These are phyloP conservation scores for Tetraodon nigroviridis DNA, from an alignment of 2,113 vertebrate genomes.

Conservation along the genomic window DNA sequence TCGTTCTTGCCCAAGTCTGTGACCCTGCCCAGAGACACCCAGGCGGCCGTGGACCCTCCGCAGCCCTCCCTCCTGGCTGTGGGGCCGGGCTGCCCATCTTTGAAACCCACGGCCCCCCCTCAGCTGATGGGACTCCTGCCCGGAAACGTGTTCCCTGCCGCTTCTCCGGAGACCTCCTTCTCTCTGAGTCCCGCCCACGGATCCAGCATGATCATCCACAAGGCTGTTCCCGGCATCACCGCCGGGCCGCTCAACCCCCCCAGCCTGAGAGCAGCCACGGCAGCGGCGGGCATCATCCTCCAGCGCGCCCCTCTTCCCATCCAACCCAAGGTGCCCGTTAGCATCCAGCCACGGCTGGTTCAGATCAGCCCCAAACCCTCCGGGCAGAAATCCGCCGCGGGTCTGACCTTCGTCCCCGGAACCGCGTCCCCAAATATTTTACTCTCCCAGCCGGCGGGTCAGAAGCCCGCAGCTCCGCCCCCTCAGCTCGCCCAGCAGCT, in stretches of 20 bases:
- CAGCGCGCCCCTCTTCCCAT: conserved; percentile 70
- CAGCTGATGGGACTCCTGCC: conserved; percentile 77
- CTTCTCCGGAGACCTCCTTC: conserved; percentile 68
- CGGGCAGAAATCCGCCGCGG: conserved; percentile 66
- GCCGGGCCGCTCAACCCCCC: conserved; percentile 59
- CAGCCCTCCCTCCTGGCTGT: conserved; percentile 76
- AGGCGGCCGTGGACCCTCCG: conserved; percentile 75
- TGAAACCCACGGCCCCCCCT: conserved; percentile 71
- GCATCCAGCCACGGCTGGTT: conserved; percentile 75
- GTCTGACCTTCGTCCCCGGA: conserved; percentile 70
- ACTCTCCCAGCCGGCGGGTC: conserved; percentile 60
- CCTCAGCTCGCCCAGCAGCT: conserved; percentile 50
- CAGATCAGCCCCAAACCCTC: conserved; percentile 77
- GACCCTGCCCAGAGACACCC: conserved; percentile 73
- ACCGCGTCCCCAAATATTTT: conserved; percentile 69
- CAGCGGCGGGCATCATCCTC: conserved; percentile 60
- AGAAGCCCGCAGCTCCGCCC: conserved; percentile 49
- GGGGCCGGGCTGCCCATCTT: conserved; percentile 74
- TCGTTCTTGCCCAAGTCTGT: conserved; percentile 67
- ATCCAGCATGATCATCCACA: conserved; percentile 74
- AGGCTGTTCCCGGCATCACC: conserved; percentile 60
- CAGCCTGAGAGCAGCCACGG: conserved; percentile 52
- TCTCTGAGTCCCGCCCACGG: conserved; percentile 70
- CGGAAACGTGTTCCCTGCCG: conserved; percentile 73
- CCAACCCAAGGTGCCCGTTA: conserved; percentile 77